Evolutionary conservation across 2,113 vertebrate genomes (phyloP), one percentile per base, ranked within the genome.

Genomic region (Synodontis membranacea): DNA sequence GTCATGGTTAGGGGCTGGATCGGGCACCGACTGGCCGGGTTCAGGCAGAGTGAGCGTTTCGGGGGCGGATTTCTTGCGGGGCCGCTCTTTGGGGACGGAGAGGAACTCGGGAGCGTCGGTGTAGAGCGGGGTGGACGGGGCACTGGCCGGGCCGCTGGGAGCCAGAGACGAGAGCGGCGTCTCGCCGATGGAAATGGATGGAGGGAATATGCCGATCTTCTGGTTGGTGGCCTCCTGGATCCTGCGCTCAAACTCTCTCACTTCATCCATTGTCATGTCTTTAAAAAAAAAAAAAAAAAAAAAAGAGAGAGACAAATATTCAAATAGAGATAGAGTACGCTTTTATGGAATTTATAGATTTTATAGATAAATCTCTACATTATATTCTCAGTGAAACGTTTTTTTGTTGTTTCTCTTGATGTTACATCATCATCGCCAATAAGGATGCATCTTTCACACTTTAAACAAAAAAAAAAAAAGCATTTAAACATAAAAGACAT

Each of bases 201-300:
- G 98, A n/a, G 98, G 97, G 90, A 99, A 97, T 88, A 96, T 88
- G 90, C 98, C 98, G 2, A 99, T 97, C 94, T 99, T 99, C 93
- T 97, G 95, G 94, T 99, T 99, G 93, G 98, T 99, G 86, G 97
- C 98, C 95, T 99, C 97, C 95, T 99, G 98, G 90, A 97, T 98
- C 92, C 96, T 96, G 81, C 97, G 94, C 93, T 99, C 98, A 31
- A 96, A 99, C 92, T 99, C 97, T 88, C 98, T 95, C 84, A 99
- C 98, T 91, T 99, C 97, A 93, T 99, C 97, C 97, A 99, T 99
- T 88, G 97, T 99, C 98, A 99, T 99, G 95, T 99, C 98, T 99
- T 96, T 89, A 76, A 54, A 70, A 64, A 88, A 50, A 83, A 12
- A 86, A 31, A 9, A 48, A 87, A 84, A 91, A 76, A 89, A 48